Percentiles rank a stretch among this genome's conserved stretches.
These are phyloP conservation scores for Mesaphorura yosii DNA, from an alignment of 1,140 invertebrate genomes.

Conservation along the genomic window DNA sequence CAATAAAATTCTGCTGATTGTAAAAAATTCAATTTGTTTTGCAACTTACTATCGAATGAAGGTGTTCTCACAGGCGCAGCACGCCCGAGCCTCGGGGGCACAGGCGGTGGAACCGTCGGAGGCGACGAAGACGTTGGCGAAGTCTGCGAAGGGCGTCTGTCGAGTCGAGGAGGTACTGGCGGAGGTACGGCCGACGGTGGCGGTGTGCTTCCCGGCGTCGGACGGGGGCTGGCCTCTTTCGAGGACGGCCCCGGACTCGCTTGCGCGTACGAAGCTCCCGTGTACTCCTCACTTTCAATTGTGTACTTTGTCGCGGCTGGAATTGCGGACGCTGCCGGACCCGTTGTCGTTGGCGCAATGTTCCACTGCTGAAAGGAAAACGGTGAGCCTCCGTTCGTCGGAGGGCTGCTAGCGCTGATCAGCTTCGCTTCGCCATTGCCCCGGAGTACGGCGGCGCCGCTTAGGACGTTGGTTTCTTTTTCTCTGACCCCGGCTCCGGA, in stretches of 20 bases:
- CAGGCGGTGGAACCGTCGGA: constrained; percentile 27
- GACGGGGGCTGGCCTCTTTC: constrained; percentile 26
- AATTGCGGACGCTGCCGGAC: too few species aligned
- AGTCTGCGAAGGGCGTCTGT: constrained; percentile 26
- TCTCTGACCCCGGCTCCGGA: neutral
- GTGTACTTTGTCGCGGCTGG: too few species aligned
- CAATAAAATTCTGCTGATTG: neutral
- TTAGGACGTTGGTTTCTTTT: too few species aligned
- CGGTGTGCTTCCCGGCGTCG: constrained; percentile 18
- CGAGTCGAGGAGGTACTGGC: constrained; percentile 28
- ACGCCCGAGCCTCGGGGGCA: constrained; percentile 27
- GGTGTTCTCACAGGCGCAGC: constrained; percentile 30
- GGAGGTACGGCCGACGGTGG: constrained; percentile 19
- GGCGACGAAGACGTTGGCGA: constrained; percentile 27
- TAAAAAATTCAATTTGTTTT: neutral
- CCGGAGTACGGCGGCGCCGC: too few species aligned
- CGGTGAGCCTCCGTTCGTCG: too few species aligned
- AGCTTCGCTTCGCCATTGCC: too few species aligned
- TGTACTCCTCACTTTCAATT: too few species aligned
- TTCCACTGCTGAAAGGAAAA: too few species aligned
- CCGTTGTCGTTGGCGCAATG: too few species aligned
- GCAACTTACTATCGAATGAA: constrained; percentile 26
- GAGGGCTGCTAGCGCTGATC: too few species aligned
- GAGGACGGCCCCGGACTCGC: constrained; percentile 28
- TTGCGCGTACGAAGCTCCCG: too few species aligned